phyloP scores from a whole-genome alignment of 2,888 invertebrate genomes.

The Corbicula japonica region DNA sequence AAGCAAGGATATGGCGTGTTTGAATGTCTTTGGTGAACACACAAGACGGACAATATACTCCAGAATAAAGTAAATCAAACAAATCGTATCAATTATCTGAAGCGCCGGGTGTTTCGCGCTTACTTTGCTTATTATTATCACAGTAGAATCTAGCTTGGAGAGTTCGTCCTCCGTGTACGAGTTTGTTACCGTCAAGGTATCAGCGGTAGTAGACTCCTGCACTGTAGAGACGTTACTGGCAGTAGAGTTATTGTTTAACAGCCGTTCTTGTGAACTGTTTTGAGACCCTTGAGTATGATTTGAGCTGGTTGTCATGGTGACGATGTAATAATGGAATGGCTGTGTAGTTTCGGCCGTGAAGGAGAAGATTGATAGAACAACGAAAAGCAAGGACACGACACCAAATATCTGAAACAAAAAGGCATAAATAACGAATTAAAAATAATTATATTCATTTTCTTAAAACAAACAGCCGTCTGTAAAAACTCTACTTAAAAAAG shows the following conservation, averaged over 20 bases:
- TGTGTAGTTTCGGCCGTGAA: slow-evolving; percentile 70
- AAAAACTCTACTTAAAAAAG: too few species aligned
- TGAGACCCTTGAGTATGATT: too few species aligned
- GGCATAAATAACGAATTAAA: too few species aligned
- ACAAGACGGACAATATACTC: slow-evolving; percentile 63
- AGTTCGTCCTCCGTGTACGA: neutral
- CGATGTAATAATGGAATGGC: slow-evolving; percentile 50
- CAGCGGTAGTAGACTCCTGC: too few species aligned
- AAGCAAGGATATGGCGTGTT: slow-evolving; percentile 56
- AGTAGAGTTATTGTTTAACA: too few species aligned
- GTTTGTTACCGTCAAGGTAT: neutral
- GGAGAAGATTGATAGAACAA: slow-evolving; percentile 69
- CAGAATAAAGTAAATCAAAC: slow-evolving; percentile 63
- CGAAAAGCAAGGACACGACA: slow-evolving; percentile 63
- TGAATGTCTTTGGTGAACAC: slow-evolving; percentile 55
- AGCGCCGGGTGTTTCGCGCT: slow-evolving; percentile 62
- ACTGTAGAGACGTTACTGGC: too few species aligned
- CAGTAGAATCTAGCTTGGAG: neutral
- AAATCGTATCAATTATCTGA: slow-evolving; percentile 59
- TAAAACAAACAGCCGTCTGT: too few species aligned
- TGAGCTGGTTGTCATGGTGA: slow-evolving; percentile 20
- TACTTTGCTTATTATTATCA: slow-evolving; percentile 15
- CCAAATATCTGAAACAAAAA: slow-evolving; percentile 67
- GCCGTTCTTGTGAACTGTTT: too few species aligned
- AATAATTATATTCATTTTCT: too few species aligned